Conservation (phyloP, 2,888 invertebrate genomes). For the Odontomyia ornata region DNA sequence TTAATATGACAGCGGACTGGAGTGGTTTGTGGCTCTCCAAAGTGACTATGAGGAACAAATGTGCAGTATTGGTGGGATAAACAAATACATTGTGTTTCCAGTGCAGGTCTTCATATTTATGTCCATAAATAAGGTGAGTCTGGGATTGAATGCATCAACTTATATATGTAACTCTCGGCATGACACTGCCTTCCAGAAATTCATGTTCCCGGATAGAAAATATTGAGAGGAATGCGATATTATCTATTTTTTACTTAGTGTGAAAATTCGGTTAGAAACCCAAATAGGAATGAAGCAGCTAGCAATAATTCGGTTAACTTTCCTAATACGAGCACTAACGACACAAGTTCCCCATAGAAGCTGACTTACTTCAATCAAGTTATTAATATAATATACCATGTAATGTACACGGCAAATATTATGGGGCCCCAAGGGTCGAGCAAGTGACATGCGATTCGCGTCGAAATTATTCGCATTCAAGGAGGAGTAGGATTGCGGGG, state of each 20-base stretch:
- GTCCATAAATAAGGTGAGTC: not conserved
- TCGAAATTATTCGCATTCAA: constrained; percentile 34
- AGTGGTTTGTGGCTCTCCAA: not conserved
- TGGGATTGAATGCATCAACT: no score
- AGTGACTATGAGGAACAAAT: no score
- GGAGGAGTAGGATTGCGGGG: not conserved
- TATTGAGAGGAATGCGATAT: no score
- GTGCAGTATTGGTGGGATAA: not conserved
- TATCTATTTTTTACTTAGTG: no score
- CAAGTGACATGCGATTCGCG: constrained; percentile 40
- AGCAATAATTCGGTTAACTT: constrained; percentile 1
- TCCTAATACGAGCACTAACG: not conserved
- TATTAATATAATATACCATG: constrained; percentile 21
- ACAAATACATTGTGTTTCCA: not conserved
- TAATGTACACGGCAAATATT: constrained; percentile 29
- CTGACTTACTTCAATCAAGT: constrained; percentile 42
- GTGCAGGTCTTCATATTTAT: not conserved
- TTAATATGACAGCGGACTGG: constrained; percentile 28
- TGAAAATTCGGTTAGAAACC: no score
- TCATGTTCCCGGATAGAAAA: no score
- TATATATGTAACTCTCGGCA: no score
- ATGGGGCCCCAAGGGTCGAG: constrained; percentile 20
- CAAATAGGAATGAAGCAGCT: not conserved
- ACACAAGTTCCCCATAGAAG: constrained; percentile 22
- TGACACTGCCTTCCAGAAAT: no score